Evolutionary conservation across 2,888 invertebrate species (phyloP).

Genomic region (Adineta ricciae): DNA sequence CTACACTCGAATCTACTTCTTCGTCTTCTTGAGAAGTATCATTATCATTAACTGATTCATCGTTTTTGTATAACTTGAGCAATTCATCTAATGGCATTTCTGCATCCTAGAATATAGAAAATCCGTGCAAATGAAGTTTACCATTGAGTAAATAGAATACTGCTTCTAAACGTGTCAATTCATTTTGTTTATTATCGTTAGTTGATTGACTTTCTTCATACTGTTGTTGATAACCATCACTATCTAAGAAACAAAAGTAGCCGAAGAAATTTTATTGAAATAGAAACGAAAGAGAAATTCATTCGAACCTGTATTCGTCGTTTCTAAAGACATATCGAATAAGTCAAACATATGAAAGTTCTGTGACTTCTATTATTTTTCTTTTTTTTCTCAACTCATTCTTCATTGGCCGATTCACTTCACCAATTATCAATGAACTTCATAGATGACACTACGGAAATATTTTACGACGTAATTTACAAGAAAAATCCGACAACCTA

Average conservation of each 20-base stretch:
- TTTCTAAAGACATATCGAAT: background rate
- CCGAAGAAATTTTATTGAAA: too few relatives aligned
- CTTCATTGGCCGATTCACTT: background rate
- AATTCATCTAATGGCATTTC: background rate
- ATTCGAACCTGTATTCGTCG: background rate
- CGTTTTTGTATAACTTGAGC: background rate
- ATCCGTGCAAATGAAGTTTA: background rate
- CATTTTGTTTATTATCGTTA: background rate
- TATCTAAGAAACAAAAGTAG: background rate
- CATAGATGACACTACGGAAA: background rate
- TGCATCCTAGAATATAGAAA: background rate
- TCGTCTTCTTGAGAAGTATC: background rate
- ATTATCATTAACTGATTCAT: background rate
- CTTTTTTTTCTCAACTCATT: background rate
- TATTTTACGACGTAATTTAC: background rate
- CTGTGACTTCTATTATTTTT: background rate
- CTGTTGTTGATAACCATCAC: background rate
- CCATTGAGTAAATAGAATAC: background rate
- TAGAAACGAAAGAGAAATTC: background rate
- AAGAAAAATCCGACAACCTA: background rate
- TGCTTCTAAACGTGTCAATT: background rate
- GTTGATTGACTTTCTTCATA: background rate
- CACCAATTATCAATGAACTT: background rate
- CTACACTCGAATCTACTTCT: background rate
- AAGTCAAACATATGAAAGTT: background rate